Percentiles rank a stretch among this genome's conserved stretches.
Evolutionary conservation across 2,113 vertebrate genomes (phyloP).

Genomic region (Lichenostomus cassidix): DNA sequence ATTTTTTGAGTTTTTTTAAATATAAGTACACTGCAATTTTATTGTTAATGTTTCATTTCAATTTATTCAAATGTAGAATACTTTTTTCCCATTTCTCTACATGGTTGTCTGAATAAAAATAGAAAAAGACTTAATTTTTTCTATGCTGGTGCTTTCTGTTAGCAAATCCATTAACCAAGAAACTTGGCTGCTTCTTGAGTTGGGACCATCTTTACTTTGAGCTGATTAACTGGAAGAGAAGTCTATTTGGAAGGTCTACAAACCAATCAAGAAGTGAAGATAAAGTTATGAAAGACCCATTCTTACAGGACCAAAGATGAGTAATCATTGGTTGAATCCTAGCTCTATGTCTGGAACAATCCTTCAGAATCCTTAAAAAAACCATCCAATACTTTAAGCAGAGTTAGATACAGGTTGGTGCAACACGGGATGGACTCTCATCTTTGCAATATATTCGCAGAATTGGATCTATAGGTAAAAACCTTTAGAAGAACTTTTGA

Average conservation of each 20-base stretch:
- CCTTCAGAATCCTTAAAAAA: not conserved
- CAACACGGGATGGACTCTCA: not conserved
- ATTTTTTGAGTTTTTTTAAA: not conserved
- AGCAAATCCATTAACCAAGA: not conserved
- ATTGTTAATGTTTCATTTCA: not conserved
- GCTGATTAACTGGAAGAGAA: not conserved
- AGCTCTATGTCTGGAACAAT: not conserved
- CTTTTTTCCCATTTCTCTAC: not conserved
- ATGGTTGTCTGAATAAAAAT: not conserved
- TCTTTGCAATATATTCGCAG: not conserved
- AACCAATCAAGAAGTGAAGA: not conserved
- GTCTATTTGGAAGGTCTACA: not conserved
- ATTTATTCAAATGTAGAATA: not conserved
- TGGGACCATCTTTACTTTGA: not conserved
- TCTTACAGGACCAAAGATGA: not conserved
- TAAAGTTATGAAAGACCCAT: not conserved
- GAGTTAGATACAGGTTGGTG: not conserved
- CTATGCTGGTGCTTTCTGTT: accelerated
- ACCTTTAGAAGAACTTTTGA: not conserved
- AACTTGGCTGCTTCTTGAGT: not conserved
- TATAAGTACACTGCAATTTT: not conserved
- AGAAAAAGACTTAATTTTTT: not conserved
- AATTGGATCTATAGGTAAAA: not conserved
- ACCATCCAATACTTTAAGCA: not conserved
- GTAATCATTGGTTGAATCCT: not conserved